Conservation (phyloP, 2,797 vertebrate species). For the Anguilla pacifica region DNA sequence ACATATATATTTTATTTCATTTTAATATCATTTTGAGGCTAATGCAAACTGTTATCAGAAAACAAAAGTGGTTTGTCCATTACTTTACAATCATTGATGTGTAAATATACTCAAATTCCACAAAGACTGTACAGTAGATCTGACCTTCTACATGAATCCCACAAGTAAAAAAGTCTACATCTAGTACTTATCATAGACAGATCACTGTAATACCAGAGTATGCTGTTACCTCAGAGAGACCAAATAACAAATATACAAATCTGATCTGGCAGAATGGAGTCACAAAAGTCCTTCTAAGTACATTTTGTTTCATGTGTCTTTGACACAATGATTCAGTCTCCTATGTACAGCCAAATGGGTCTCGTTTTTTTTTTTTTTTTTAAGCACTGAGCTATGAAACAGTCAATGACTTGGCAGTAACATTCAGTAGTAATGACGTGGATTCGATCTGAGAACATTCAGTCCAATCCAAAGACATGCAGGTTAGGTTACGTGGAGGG, state of each 20-base stretch:
- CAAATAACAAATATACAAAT: background rate
- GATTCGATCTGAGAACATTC: background rate
- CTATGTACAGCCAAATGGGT: background rate
- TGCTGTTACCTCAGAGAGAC: background rate
- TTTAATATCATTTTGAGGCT: background rate
- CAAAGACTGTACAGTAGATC: background rate
- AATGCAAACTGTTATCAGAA: background rate
- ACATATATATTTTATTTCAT: no score
- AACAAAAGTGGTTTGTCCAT: background rate
- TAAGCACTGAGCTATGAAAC: background rate
- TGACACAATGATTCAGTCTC: background rate
- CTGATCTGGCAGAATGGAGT: background rate
- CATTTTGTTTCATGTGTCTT: background rate
- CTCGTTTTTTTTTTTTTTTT: background rate
- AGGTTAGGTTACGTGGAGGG: no score
- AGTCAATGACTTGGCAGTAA: background rate
- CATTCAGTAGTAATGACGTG: background rate
- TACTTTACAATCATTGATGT: background rate
- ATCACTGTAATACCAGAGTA: background rate
- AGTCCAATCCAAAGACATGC: no score
- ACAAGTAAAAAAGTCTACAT: background rate
- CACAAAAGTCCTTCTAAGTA: background rate
- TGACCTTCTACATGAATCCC: background rate
- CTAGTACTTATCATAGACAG: background rate
- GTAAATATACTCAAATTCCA: background rate